Evolutionary conservation across 1,140 invertebrate genomes (phyloP).

Genomic region (fruit fly (Drosophila melanogaster)): Release_6_plus_ISO1_MT NT_033777.3:21828001-21828500

Average conservation of each 20-base stretch:
- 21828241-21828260: constrained; percentile 6
- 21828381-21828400: no score
- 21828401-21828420: no score
- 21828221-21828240: constrained; percentile 8
- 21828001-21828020: constrained; percentile 54
- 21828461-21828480: not conserved
- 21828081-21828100: constrained; percentile 20
- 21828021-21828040: constrained; percentile 15
- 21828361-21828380: not conserved
- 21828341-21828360: no score
- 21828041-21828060: constrained; percentile 10
- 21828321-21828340: no score
- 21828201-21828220: constrained; percentile 21
- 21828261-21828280: not conserved
- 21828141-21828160: constrained; percentile 67
- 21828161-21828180: constrained; percentile 65
- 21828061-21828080: not conserved
- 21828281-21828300: not conserved
- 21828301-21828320: no score
- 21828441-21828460: not conserved
- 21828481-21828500: constrained; percentile 45
- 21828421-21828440: constrained; percentile 13
- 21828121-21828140: constrained; percentile 77
- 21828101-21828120: constrained; percentile 38
- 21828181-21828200: constrained; percentile 80